These are phyloP conservation scores for Musca domestica DNA, from an alignment of 1,140 invertebrate genomes.

Conservation along the genomic window DNA sequence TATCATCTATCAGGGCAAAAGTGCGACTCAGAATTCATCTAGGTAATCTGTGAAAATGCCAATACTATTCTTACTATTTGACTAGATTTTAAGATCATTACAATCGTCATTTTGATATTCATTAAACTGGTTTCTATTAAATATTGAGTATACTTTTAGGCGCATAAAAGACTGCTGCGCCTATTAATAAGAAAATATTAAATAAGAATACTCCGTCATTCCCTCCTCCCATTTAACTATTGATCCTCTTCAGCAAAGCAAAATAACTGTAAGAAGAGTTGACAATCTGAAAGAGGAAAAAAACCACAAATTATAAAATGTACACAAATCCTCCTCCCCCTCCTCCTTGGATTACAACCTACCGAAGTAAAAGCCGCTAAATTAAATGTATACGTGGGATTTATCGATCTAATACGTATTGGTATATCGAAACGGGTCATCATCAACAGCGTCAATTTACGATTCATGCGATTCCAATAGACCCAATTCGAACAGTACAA, in stretches of 20 bases:
- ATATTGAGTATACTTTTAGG: no score
- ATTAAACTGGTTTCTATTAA: no score
- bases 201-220: no score
- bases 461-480: slow-evolving; percentile 32
- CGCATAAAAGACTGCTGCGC: no score
- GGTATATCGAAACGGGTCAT: slow-evolving; percentile 35
- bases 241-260: slow-evolving; percentile 42
- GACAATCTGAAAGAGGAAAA: slow-evolving; percentile 41
- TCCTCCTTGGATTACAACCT: slow-evolving; percentile 13
- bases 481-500: slow-evolving; percentile 44
- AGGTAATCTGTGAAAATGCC: no score
- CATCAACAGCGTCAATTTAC: slow-evolving; percentile 36
- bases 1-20: no score
- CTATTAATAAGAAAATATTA: no score
- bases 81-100: no score
- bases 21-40: no score
- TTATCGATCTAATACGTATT: slow-evolving; percentile 36
- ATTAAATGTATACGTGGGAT: slow-evolving; percentile 38
- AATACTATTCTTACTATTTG: no score
- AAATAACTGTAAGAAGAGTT: slow-evolving; percentile 49
- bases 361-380: slow-evolving; percentile 43
- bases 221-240: slow-evolving; percentile 34
- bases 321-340: no score
- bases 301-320: background rate
- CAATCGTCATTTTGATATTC: no score